Evolutionary conservation across 2,113 vertebrate species (phyloP).

Genomic region (Psephotus haematonotus): DNA sequence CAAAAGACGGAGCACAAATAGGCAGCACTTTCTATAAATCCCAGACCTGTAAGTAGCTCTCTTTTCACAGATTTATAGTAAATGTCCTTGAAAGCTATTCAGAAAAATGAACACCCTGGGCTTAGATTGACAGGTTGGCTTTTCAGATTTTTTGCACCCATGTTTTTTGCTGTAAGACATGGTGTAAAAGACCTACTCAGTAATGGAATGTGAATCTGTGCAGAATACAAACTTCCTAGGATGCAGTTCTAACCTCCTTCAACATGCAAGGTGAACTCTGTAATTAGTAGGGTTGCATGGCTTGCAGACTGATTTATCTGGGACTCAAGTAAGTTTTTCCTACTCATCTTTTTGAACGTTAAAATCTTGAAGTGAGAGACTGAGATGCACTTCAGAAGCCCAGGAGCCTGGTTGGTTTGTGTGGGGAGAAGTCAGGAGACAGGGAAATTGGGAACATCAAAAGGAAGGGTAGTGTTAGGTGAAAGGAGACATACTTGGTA

Average conservation of each 20-base stretch:
- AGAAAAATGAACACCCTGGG: neutral
- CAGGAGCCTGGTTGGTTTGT: neutral
- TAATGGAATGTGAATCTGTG: neutral
- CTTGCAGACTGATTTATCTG: neutral
- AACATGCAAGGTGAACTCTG: neutral
- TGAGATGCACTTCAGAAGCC: neutral
- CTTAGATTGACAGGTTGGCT: neutral
- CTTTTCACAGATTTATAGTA: slow-evolving; percentile 52
- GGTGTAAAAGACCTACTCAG: neutral
- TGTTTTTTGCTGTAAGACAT: neutral
- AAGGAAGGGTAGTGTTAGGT: neutral
- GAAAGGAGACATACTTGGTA: neutral
- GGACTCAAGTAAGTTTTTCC: neutral
- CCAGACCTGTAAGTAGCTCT: slow-evolving; percentile 45
- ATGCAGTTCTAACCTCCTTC: neutral
- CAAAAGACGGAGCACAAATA: slow-evolving; percentile 69
- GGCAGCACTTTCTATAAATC: slow-evolving; percentile 62
- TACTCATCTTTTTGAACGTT: neutral
- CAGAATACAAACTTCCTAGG: neutral
- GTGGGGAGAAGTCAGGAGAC: neutral
- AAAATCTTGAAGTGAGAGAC: neutral
- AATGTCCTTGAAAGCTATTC: slow-evolving; percentile 54
- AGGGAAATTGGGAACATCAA: neutral
- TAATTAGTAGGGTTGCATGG: neutral
- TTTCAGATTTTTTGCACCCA: neutral